Evolutionary conservation across 2,888 invertebrate genomes (phyloP), one percentile per base, ranked within the genome.

Genomic region (Lithophane socia): DNA sequence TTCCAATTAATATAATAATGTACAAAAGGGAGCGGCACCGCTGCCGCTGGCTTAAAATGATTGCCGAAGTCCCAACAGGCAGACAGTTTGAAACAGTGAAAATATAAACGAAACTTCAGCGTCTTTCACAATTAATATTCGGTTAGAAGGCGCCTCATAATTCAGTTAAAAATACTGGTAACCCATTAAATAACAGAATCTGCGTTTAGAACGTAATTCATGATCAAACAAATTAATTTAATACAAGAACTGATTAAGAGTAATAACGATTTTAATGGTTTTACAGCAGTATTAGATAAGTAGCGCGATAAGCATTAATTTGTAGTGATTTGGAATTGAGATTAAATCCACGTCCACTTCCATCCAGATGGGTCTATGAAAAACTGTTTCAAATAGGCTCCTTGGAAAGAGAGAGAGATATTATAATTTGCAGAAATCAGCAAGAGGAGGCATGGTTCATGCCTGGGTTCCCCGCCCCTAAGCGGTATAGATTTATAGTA

Each of bases 251-350:
- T 49, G 65, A 75, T 65, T 52, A 61, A 16, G 29, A 65, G 54
- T 56, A 64, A 47, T 66, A 64, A 56, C 24, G 24, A 73, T 68
- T 72, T 67, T 16, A 58, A 72, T 73, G 47, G 3, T 74, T 74
- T 74, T 60, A 29, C 49, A 44, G 12, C 42, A 1, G 75, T 61
- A 52, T 52, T n/a, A n/a, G 1, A 10, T 58, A 13, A 37, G 47
- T 58, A 29, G 12, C 44, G 44, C 37, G 63, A 63, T 75, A 56
- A 76, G 74, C 37, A 56, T 47, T 76, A 12, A 76, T 60, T 73
- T 56, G 54, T 54, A 24, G 9, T 49, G 37, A 60, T 24, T 24
- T 37, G 47, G 13, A 60, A 37, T 13, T 60, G 24, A n/a, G 21
- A 72, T 29, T 44, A 21, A n/a, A 21, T 52, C 21, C 29, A 29